Percentiles rank a stretch among this genome's conserved stretches.
phyloP scores from a whole-genome alignment of 2,888 invertebrate species.

The Bombylius major region DNA sequence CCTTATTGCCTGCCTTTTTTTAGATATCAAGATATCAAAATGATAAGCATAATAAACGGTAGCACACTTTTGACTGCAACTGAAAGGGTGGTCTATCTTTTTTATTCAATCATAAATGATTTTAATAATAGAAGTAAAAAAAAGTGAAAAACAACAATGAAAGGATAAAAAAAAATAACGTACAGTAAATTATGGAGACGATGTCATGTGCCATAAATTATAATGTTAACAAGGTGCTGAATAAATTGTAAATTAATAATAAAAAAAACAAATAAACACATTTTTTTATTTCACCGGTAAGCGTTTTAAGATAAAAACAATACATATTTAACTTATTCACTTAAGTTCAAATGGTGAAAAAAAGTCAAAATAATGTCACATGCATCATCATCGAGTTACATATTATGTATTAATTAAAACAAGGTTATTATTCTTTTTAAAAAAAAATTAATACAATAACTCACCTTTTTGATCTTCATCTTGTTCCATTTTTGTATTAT shows the following conservation, averaged over 20 bases:
- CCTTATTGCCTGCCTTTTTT: background rate
- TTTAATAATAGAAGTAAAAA: no score
- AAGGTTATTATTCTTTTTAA: no score
- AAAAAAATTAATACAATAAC: background rate
- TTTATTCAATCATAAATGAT: background rate
- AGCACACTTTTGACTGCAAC: background rate
- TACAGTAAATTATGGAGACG: background rate
- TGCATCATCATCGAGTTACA: no score
- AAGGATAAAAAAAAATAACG: background rate
- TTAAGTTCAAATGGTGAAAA: no score
- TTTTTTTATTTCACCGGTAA: background rate
- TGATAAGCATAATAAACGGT: slow-evolving; percentile 2
- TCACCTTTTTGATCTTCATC: slow-evolving; percentile 6
- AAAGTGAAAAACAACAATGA: no score
- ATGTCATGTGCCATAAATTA: slow-evolving; percentile 6
- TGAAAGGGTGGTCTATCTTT: background rate
- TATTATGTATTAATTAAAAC: no score
- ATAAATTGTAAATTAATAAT: slow-evolving; percentile 1
- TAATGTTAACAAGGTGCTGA: slow-evolving; percentile 7
- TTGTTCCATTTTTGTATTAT: background rate
- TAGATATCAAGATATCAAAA: background rate
- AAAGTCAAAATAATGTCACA: no score
- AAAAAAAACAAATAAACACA: background rate
- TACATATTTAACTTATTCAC: no score
- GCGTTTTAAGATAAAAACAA: no score